Evolutionary conservation across 2,797 vertebrate species (phyloP), one percentile per base, ranked within the genome.

Genomic region (Danio jaintianensis): DNA sequence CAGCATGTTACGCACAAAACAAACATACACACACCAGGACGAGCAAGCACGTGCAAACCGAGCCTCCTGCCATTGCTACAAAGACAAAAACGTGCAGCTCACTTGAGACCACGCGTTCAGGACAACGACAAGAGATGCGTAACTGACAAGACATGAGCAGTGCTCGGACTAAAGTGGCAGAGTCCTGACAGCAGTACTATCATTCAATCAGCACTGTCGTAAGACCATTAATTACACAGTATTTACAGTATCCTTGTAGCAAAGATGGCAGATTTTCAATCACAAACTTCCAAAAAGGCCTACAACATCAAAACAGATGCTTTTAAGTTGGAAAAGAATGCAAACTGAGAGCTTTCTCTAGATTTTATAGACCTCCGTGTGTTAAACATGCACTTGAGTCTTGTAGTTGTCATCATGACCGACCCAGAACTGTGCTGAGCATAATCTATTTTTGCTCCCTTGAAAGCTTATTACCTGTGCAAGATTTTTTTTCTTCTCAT

Each of bases 341-440:
- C 20, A 29, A 36, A n/a, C 0, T 16, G 22, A 67, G 12, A 50
- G 29, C 48, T 16, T 69, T 50, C 16, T 50, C 67, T 10, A 53
- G 48, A 48, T 16, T 69, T 69, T 52, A 52, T 6, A 69, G 16
- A 69, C 36, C 6, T 18, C 1, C 22, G 7, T 4, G 4, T 50
- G 55, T 48, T 50, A 62, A 52, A 62, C 29, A 62, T 62, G 16
- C 16, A 10, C 45, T 75, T 20, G 56, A 61, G 22, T 38, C 43
- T 73, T 61, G 43, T 12, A 48, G 20, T 48, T 74, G 42, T 47
- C 56, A 59, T 48, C 22, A 11, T 74, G 56, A 38, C 6, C 56
- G n/a, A 47, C 20, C 9, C 16, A 61, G 12, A 50, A 20, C 36
- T 63, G 45, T 22, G 38, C 16, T 75, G 11, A 52, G 11, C n/a